Base-by-base conservation (phyloP, 2,888 invertebrate species). In the Caenorhabditis doughertyi region DNA sequence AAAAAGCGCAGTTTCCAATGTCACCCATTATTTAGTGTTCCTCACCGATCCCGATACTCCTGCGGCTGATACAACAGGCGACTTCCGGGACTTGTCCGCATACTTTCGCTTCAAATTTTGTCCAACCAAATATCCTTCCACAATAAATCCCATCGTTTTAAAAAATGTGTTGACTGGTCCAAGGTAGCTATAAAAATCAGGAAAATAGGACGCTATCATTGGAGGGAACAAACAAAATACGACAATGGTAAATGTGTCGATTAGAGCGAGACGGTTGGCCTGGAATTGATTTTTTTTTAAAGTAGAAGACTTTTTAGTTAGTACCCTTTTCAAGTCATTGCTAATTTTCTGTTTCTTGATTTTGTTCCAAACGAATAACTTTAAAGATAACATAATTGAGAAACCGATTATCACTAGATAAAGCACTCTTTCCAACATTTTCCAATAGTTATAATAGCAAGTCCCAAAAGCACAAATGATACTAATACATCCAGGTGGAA, bases 211-310 rank as follows among this genome's bases (percentile, higher is more conserved):
- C 4, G 29, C 16, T 3, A 58, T 42, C 3, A 58, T 5, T 21
- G 65, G 11, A 3, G 65, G 65, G 0, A 32, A 2, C 5, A 67
- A 25, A 42, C 51, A 62, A 29, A 62, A 51, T 9, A 51, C 42
- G 13, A 62, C 13, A 1, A 72, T 62, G 9, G 62, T 53, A 21
- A 51, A 62, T 3, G 62, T 62, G 72, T 72, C 72, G 8, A 60
- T 42, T n/a, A 60, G n/a, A 23, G 27, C 42, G n/a, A 60, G 60
- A 27, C 42, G 60, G n/a, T 60, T 60, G n/a, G 60, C 27, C 58
- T 58, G 39, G 7, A 39, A 39, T 3, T 39, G 7, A 39, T 39
- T 13, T 13, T 9, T 13, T 7, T 32, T 11, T 9, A 16, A 16
- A 39, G 11, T n/a, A n/a, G n/a, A n/a, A n/a, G n/a, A n/a, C n/a